phyloP scores from a whole-genome alignment of 2,888 invertebrate genomes.

The Eilema caniola region DNA sequence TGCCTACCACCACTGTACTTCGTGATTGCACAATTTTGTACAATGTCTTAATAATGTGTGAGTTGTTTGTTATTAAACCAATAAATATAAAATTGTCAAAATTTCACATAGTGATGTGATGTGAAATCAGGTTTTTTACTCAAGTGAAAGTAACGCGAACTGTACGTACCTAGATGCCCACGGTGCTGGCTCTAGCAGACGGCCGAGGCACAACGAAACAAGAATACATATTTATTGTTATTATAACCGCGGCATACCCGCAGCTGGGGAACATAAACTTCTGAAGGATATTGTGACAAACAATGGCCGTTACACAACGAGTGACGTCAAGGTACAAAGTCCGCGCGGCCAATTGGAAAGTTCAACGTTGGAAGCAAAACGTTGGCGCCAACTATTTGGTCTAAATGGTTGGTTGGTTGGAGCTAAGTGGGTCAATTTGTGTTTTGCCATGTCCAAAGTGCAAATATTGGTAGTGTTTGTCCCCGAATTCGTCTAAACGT shows the following conservation, averaged over 20 bases:
- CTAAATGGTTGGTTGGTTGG: slow-evolving; percentile 44
- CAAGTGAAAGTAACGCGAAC: slow-evolving; percentile 34
- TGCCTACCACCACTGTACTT: no score
- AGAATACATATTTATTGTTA: slow-evolving; percentile 16
- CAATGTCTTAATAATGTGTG: no score
- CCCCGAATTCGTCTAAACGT: neutral
- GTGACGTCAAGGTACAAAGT: slow-evolving; percentile 73
- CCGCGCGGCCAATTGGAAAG: slow-evolving; percentile 72
- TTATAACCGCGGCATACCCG: slow-evolving; percentile 27
- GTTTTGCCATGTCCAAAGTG: slow-evolving; percentile 35
- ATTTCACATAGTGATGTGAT: slow-evolving; percentile 8
- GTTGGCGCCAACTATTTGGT: slow-evolving; percentile 50
- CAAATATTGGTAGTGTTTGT: slow-evolving; percentile 13
- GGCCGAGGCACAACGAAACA: neutral
- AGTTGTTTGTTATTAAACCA: neutral
- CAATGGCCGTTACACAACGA: slow-evolving; percentile 58
- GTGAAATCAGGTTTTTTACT: slow-evolving; percentile 27
- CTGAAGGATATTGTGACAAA: slow-evolving; percentile 66
- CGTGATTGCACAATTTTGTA: no score
- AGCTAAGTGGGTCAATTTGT: slow-evolving; percentile 44
- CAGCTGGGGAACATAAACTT: slow-evolving; percentile 46
- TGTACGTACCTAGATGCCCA: neutral
- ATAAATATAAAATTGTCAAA: neutral
- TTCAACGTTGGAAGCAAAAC: slow-evolving; percentile 59
- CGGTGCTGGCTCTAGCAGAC: neutral